phyloP scores from a whole-genome alignment of 2,113 vertebrate species.

The Anoplopoma fimbria region DNA sequence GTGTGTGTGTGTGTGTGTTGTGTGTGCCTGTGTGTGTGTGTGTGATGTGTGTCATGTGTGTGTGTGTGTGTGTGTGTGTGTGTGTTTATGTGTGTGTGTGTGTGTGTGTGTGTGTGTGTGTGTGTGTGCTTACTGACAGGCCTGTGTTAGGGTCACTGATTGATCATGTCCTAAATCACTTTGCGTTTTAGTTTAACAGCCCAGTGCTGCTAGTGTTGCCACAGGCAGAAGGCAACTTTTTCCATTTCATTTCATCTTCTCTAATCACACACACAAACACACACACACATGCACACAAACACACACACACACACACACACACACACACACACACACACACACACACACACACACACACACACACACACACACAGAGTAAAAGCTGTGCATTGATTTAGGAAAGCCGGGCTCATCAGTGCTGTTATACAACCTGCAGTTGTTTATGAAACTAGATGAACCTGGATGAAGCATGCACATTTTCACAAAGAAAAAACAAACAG shows the following conservation, averaged over 20 bases:
- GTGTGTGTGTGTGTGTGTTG: too few species aligned
- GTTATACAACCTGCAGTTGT: slow-evolving; percentile 10
- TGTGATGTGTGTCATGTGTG: background rate
- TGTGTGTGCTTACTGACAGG: background rate
- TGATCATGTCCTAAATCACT: slow-evolving; percentile 12
- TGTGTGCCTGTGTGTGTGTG: too few species aligned
- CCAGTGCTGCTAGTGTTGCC: background rate
- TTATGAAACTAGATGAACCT: background rate
- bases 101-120: too few species aligned
- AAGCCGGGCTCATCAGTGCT: background rate
- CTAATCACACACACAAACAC: slow-evolving; percentile 5
- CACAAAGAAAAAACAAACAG: background rate
- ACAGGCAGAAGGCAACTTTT: slow-evolving; percentile 25
- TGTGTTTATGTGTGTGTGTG: too few species aligned
- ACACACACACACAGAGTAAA: too few species aligned
- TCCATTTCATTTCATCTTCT: slow-evolving; percentile 4
- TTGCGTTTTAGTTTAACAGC: slow-evolving; percentile 4
- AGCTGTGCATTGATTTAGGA: too few species aligned
- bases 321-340: too few species aligned
- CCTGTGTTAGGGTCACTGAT: slow-evolving; percentile 17
- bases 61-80: too few species aligned
- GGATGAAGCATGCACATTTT: too few species aligned
- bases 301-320: too few species aligned
- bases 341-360: too few species aligned
- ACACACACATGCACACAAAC: too few species aligned